Evolutionary conservation across 2,113 vertebrate species (phyloP), one percentile per base, ranked within the genome.

Genomic region (Hemicordylus capensis): DNA sequence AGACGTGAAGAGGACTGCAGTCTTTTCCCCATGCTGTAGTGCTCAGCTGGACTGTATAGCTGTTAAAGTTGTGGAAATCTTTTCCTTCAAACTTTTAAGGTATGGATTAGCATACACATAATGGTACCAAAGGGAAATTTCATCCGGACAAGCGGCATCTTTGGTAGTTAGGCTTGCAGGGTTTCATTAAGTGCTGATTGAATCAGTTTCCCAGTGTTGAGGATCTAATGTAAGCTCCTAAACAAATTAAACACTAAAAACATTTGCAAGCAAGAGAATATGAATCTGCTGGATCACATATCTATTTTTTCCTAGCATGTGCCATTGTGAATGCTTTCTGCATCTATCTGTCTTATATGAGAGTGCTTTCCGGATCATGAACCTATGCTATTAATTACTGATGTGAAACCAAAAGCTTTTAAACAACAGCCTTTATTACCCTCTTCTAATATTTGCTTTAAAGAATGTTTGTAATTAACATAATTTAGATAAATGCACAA

Each of bases 261-360:
- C 1, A 24, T 63, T 37, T 46, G 19, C 19, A 24, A 61, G 34
- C n/a, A 81, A 81, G 24, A 69, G 66, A 67, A 34, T 56, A 26
- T 28, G 15, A 31, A 15, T 19, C 34, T 54, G 46, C n/a, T 81
- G 5, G n/a, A 19, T 31, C 31, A n/a, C 31, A 10, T 51, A 37
- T 39, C 44, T 81, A 54, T 0, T 0, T 3, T 83, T 2, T 42
- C 80, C 67, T 67, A 12, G 2, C 0, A 0, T 59, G 31, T 67
- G 54, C 54, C 63, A 85, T 15, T 46, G 44, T 42, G 4, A 83
- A 14, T 79, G 67, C 54, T 24, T 39, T 37, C 10, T 63, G 15
- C n/a, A 48, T 46, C 28, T 46, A 20, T 48, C 54, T 22, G 4
- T 59, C 19, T 46, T 48, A 77, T 19, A 28, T 19, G 44, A 58